A percentile compares a stretch with the other conserved stretches of the same genome.
Evolutionary conservation across 1,140 invertebrate genomes (phyloP).

Genomic region (Trichonephila clavipes): DNA sequence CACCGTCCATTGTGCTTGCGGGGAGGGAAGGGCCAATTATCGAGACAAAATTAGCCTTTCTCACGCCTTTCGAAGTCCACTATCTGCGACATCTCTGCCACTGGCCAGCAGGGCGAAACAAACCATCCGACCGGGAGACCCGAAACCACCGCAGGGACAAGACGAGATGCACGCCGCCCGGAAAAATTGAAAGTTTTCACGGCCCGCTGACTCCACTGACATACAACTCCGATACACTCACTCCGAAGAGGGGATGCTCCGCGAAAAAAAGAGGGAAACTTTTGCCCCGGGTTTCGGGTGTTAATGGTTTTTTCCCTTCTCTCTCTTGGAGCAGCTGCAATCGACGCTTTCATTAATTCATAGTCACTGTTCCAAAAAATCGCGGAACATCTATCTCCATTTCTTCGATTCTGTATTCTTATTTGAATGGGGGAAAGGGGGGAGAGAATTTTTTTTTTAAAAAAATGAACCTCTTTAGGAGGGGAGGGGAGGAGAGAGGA

Average conservation of each 20-base stretch:
- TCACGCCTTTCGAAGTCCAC: slow-evolving; percentile 67
- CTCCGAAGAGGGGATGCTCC: background rate
- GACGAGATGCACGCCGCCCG: background rate
- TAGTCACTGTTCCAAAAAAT: slow-evolving; percentile 42
- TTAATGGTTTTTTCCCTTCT: slow-evolving; percentile 42
- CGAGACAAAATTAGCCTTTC: slow-evolving; percentile 64
- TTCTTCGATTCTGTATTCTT: slow-evolving; percentile 33
- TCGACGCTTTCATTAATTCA: slow-evolving; percentile 65
- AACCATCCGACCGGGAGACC: background rate
- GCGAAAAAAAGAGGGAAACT: background rate
- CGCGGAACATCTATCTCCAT: background rate
- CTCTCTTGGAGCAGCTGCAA: slow-evolving; percentile 24
- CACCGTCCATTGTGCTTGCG: background rate
- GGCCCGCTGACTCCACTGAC: slow-evolving; percentile 9
- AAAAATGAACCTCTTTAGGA: background rate
- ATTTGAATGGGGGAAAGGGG: background rate
- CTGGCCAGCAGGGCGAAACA: background rate
- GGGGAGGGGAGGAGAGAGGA: background rate
- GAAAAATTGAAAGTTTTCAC: slow-evolving; percentile 69
- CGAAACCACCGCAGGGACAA: background rate
- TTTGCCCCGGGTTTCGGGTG: slow-evolving; percentile 51
- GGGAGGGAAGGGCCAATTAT: slow-evolving; percentile 42
- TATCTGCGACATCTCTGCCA: slow-evolving; percentile 52
- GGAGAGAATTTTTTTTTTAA: too few relatives aligned
- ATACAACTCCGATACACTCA: slow-evolving; percentile 59